These are phyloP conservation scores for Yasuhikotakia modesta DNA, from an alignment of 2,797 vertebrate genomes.

Conservation along the genomic window DNA sequence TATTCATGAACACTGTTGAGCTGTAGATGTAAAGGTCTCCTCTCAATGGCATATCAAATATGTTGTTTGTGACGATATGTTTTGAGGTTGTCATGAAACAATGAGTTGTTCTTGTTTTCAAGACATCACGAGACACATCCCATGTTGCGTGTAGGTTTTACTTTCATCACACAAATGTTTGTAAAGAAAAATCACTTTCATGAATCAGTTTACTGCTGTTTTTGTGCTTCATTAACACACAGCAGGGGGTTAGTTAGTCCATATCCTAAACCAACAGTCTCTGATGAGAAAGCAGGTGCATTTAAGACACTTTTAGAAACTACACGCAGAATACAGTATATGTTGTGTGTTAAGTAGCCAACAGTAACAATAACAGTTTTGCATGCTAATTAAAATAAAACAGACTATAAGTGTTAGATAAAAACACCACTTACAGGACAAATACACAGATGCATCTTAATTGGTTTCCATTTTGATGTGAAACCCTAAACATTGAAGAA, in stretches of 20 bases:
- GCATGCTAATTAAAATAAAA: neutral
- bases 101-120: neutral
- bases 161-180: constrained; percentile 4
- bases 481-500: too few species aligned
- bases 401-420: neutral
- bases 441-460: too few species aligned
- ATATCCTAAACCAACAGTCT: constrained; percentile 56
- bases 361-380: neutral
- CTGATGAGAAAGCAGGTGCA: constrained; percentile 15
- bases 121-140: neutral
- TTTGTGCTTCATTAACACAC: constrained; percentile 68
- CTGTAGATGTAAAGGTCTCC: too few species aligned
- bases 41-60: too few species aligned
- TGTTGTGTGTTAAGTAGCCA: neutral
- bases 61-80: too few species aligned
- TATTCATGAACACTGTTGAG: too few species aligned
- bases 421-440: neutral
- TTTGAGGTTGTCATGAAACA: too few species aligned
- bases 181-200: constrained; percentile 62
- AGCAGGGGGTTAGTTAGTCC: constrained; percentile 64
- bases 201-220: constrained; percentile 70
- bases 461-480: too few species aligned
- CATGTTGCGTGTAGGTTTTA: neutral
- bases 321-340: neutral
- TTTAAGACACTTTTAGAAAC: constrained; percentile 20